Conservation (phyloP, 2,113 vertebrate species). For the Cyanistes caeruleus region DNA sequence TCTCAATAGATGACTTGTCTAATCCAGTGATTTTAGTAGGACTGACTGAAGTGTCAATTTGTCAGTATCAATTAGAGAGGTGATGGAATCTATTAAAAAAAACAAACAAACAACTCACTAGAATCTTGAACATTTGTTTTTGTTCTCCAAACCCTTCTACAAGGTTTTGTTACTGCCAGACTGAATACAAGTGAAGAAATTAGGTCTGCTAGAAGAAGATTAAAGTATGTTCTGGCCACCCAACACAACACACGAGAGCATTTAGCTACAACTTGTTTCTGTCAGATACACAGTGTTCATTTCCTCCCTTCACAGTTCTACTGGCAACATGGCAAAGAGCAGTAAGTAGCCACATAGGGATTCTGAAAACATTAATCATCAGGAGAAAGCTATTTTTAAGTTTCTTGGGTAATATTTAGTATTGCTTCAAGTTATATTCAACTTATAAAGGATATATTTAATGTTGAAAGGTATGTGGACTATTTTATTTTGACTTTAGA, state of each 20-base stretch:
- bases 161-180: neutral
- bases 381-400: neutral
- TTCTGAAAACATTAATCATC: constrained; percentile 12
- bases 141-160: neutral
- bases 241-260: neutral
- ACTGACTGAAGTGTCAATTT: neutral
- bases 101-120: neutral
- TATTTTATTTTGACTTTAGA: neutral
- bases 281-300: neutral
- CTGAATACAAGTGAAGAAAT: neutral
- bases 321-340: neutral
- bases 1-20: neutral
- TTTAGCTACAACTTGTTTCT: constrained; percentile 1
- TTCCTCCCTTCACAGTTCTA: neutral
- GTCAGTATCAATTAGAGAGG: neutral
- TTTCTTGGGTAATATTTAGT: neutral
- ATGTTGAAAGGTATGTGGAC: neutral
- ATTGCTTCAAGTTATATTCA: neutral
- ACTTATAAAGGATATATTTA: neutral
- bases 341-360: neutral
- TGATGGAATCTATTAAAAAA: neutral
- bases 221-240: neutral
- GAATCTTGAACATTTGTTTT: neutral
- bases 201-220: neutral
- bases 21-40: neutral